Base-by-base conservation (phyloP, 1,140 invertebrate species). In the Drosophila truncata region DNA sequence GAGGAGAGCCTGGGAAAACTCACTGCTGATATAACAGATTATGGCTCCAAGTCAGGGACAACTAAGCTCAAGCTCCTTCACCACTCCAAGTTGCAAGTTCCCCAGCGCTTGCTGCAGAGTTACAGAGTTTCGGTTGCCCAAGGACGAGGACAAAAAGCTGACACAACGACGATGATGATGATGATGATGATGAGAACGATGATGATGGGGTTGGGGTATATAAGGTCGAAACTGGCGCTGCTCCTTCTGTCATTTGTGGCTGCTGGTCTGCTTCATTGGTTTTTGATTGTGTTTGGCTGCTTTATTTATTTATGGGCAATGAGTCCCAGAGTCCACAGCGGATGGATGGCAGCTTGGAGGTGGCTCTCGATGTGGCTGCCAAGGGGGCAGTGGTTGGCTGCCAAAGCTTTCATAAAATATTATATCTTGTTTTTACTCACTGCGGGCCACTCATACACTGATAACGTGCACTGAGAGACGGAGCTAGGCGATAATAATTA, bases 201-300 rank as follows among this genome's bases (percentile, higher is more conserved):
- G 59, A 55, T 59, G 70, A n/a, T n/a, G 41, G 42, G 31, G 25
- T 39, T 54, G 20, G 23, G 52, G 20, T n/a, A n/a, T n/a, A 6
- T 37, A 55, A 55, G 52, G 52, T 55, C 35, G 31, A 6, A 64
- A 16, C 65, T 55, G 44, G 46, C 60, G 59, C 47, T 46, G 59
- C 47, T 49, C 65, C 58, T 57, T 41, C 74, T 88, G 69, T 87
- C 84, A 88, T 88, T 87, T 87, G 83, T 63, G 84, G 84, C 78
- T 87, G 80, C 70, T 73, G 84, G 80, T 87, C 65, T 88, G 84
- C 60, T 80, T 88, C 83, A 87, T 87, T 88, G 83, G 80, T 78
- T 87, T 87, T 87, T 87, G 83, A 87, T 87, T 87, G 84, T 87
- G 80, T 87, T 87, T 88, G 83, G 83, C 72, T 88, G 84, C 67